These are phyloP conservation scores for Gerris lacustris DNA, from an alignment of 2,888 invertebrate genomes.

Conservation along the genomic window DNA sequence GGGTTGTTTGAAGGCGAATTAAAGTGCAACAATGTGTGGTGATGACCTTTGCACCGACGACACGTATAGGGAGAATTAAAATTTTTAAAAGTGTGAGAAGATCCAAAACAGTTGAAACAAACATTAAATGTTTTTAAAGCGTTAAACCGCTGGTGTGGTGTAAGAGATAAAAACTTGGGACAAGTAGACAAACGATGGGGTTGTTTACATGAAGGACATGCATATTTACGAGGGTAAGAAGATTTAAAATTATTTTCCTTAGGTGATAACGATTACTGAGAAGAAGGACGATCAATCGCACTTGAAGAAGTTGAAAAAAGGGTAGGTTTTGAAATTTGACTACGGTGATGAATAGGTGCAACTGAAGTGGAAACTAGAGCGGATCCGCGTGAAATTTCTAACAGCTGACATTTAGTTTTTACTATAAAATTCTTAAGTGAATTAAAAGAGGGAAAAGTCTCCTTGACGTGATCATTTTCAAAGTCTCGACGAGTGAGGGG, in stretches of 20 bases:
- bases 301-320: background rate
- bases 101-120: slow-evolving; percentile 12
- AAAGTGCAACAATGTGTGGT: slow-evolving; percentile 8
- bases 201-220: background rate
- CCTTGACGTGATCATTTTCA: slow-evolving; percentile 9
- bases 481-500: slow-evolving; percentile 13
- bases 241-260: background rate
- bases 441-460: slow-evolving; percentile 13
- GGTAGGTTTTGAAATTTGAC: background rate
- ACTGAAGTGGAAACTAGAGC: no score
- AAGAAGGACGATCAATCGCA: no score
- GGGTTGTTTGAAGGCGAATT: background rate
- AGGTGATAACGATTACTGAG: background rate
- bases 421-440: slow-evolving; percentile 14
- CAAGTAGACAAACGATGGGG: slow-evolving; percentile 4
- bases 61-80: slow-evolving; percentile 8
- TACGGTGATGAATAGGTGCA: background rate
- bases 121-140: background rate
- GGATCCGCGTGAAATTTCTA: slow-evolving; percentile 1
- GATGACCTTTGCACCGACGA: slow-evolving; percentile 2
- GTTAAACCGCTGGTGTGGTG: background rate
- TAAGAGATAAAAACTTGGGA: slow-evolving; percentile 6
- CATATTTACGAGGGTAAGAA: background rate
- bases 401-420: slow-evolving; percentile 8
- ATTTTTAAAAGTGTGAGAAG: background rate